phyloP scores from a whole-genome alignment of 1,140 invertebrate genomes.

The Parapsyche elsis region DNA sequence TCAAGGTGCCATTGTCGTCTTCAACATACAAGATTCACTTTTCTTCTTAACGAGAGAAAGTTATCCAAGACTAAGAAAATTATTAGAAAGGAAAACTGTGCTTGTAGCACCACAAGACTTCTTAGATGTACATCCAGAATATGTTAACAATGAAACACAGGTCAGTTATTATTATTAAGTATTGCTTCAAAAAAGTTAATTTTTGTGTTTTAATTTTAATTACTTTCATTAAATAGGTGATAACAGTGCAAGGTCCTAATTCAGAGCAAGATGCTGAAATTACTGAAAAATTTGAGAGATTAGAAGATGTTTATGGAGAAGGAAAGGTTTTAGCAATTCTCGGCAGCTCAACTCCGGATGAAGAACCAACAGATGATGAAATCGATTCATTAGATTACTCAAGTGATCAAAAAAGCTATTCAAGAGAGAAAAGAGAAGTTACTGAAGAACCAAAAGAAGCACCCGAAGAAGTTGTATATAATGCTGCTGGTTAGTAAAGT shows the following conservation, averaged over 20 bases:
- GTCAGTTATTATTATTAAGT: slow-evolving; percentile 52
- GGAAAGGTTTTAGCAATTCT: slow-evolving; percentile 69
- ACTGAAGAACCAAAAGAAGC: slow-evolving; percentile 44
- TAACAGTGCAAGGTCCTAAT: slow-evolving; percentile 67
- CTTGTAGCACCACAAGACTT: slow-evolving; percentile 68
- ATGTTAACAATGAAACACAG: slow-evolving; percentile 67
- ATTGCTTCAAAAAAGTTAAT: too few relatives aligned
- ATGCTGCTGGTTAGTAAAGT: slow-evolving; percentile 33
- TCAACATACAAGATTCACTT: slow-evolving; percentile 65
- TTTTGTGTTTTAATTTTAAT: slow-evolving; percentile 16
- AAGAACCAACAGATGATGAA: slow-evolving; percentile 58
- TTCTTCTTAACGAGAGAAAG: slow-evolving; percentile 62
- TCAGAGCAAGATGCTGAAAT: slow-evolving; percentile 70
- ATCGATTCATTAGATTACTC: slow-evolving; percentile 49
- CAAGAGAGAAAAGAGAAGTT: slow-evolving; percentile 54
- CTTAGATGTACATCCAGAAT: slow-evolving; percentile 68
- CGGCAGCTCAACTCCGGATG: slow-evolving; percentile 61
- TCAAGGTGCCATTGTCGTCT: slow-evolving; percentile 64
- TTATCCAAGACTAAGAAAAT: slow-evolving; percentile 64
- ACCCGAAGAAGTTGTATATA: slow-evolving; percentile 46
- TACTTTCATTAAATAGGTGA: slow-evolving; percentile 60
- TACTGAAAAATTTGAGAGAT: slow-evolving; percentile 67
- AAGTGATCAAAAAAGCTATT: slow-evolving; percentile 47
- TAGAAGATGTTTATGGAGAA: slow-evolving; percentile 67
- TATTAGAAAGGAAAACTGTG: slow-evolving; percentile 63